A percentile compares a stretch with the other conserved stretches of the same genome.
These are phyloP conservation scores for Tachina grossa DNA, from an alignment of 2,888 invertebrate genomes.

Conservation along the genomic window DNA sequence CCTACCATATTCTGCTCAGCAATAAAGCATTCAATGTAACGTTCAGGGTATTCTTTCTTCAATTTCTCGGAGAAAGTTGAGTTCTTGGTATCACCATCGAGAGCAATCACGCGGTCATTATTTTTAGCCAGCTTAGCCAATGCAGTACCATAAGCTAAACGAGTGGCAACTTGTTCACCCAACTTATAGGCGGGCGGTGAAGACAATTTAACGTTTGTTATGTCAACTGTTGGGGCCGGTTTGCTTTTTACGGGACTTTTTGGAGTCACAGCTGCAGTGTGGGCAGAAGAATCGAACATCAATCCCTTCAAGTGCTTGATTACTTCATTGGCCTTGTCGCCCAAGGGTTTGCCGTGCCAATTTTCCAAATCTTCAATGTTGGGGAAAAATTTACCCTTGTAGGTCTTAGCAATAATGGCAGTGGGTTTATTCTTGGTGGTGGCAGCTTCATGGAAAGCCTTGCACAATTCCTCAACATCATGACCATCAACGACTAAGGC, in stretches of 20 bases:
- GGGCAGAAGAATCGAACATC: conserved; percentile 76
- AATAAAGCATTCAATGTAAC: conserved; percentile 98
- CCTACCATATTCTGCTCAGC: conserved; percentile 99
- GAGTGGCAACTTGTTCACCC: conserved; percentile 92
- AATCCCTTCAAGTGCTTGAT: conserved; percentile 86
- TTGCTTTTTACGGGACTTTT: conserved; percentile 86
- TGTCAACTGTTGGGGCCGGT: conserved; percentile 89
- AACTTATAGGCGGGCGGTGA: conserved; percentile 92
- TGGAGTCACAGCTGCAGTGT: conserved; percentile 85
- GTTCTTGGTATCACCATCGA: conserved; percentile 99
- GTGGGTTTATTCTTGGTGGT: conserved; percentile 92
- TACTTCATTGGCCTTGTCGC: conserved; percentile 89
- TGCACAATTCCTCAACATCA: conserved; percentile 94
- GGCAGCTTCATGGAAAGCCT: conserved; percentile 92
- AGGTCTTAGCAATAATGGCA: conserved; percentile 97
- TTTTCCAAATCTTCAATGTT: conserved; percentile 96
- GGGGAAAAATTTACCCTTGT: conserved; percentile 95
- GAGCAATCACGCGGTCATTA: conserved; percentile 92
- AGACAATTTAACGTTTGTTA: conserved; percentile 88
- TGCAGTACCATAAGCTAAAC: conserved; percentile 97
- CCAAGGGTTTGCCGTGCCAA: conserved; percentile 99
- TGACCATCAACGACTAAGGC: conserved; percentile 98
- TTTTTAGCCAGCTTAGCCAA: conserved; percentile 92
- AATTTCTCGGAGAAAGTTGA: conserved; percentile 98
- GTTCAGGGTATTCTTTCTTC: conserved; percentile 87